A percentile compares a stretch with the other conserved stretches of the same genome.
phyloP scores from a whole-genome alignment of 2,888 invertebrate genomes.

The Cantharis lateralis region DNA sequence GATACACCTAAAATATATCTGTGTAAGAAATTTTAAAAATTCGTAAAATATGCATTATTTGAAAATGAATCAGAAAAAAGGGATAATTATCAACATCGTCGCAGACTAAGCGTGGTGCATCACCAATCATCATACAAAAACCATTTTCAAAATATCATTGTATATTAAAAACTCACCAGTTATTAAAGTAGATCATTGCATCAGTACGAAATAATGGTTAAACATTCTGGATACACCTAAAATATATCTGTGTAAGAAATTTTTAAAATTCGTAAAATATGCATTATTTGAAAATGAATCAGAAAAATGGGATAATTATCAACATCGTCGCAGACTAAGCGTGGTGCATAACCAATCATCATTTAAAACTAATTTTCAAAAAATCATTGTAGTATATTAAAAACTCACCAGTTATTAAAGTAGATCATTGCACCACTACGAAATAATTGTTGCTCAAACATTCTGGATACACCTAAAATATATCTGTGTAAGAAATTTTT shows the following conservation, averaged over 20 bases:
- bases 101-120: slow-evolving; percentile 46
- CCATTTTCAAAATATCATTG: slow-evolving; percentile 65
- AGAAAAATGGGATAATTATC: not conserved
- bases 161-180: not conserved
- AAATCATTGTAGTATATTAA: not conserved
- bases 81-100: slow-evolving; percentile 16
- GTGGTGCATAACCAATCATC: slow-evolving; percentile 49
- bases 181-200: not conserved
- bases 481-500: not conserved
- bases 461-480: not conserved
- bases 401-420: not conserved
- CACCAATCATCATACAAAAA: slow-evolving; percentile 40
- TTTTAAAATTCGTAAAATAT: not conserved
- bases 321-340: slow-evolving; percentile 36
- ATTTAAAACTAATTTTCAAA: slow-evolving; percentile 66
- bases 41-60: not conserved
- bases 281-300: not conserved
- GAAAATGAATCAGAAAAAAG: not conserved
- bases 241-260: not conserved
- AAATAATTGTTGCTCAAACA: too few species aligned
- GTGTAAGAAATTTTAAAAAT: not conserved
- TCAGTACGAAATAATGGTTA: too few species aligned
- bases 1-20: not conserved
- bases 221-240: not conserved
- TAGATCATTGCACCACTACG: not conserved